Conservation (phyloP, 2,888 invertebrate genomes). For the Pollenia angustigena region DNA sequence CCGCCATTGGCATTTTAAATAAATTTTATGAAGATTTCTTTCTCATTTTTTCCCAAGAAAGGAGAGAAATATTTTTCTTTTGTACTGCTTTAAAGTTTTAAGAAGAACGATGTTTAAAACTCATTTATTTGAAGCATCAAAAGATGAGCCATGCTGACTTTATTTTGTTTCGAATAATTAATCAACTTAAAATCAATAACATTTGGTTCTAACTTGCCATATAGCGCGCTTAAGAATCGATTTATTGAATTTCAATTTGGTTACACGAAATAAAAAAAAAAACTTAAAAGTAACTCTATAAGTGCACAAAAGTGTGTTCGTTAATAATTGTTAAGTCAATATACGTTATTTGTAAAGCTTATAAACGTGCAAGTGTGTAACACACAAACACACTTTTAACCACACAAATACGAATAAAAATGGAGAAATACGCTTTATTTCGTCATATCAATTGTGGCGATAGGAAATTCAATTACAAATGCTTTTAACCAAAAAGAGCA, state of each 20-base stretch:
- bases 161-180: too few relatives aligned
- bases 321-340: conserved; percentile 23
- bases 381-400: neutral
- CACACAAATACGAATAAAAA: neutral
- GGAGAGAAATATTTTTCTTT: neutral
- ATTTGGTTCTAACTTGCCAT: too few relatives aligned
- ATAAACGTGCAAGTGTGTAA: neutral
- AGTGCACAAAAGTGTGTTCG: too few relatives aligned
- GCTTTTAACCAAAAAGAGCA: conserved; percentile 46
- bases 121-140: too few relatives aligned
- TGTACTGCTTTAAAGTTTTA: neutral
- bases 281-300: too few relatives aligned
- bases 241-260: too few relatives aligned
- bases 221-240: too few relatives aligned
- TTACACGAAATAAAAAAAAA: too few relatives aligned
- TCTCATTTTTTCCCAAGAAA: neutral
- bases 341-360: conserved; percentile 33
- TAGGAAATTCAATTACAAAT: conserved; percentile 54
- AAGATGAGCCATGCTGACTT: too few relatives aligned
- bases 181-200: too few relatives aligned
- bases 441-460: conserved; percentile 35
- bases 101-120: too few relatives aligned
- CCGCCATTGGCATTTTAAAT: conserved; percentile 53
- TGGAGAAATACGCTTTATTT: too few relatives aligned
- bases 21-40: conserved; percentile 56